Conservation (phyloP, 2,888 invertebrate genomes). For the Ashinkailepas kermadecensis region DNA sequence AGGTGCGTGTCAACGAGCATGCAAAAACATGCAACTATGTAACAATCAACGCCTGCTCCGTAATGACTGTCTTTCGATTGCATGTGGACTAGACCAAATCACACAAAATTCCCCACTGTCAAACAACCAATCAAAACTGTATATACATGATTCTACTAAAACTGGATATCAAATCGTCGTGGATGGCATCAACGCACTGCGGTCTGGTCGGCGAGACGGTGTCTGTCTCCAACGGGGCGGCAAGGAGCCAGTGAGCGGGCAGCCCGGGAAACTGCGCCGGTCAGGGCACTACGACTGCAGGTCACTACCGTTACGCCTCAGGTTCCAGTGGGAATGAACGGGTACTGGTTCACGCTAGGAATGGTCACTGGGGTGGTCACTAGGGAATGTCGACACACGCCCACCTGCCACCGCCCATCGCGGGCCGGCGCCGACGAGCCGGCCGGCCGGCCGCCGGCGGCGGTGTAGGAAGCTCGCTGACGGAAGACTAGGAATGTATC, state of each 20-base stretch:
- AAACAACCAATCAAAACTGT: not conserved
- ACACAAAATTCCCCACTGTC: not conserved
- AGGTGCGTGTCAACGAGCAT: not conserved
- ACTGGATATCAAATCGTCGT: not conserved
- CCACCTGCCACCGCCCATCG: not conserved
- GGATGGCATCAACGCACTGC: too few relatives aligned
- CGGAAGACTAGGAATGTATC: conserved; percentile 21
- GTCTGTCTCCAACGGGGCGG: too few relatives aligned
- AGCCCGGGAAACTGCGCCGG: not conserved
- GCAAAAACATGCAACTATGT: not conserved
- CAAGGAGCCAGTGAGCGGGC: not conserved
- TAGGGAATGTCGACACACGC: not conserved
- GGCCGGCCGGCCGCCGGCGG: not conserved
- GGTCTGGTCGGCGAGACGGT: too few relatives aligned
- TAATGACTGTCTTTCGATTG: conserved; percentile 6
- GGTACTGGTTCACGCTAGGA: not conserved
- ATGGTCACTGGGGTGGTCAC: not conserved
- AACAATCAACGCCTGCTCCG: not conserved
- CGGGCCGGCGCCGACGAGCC: too few relatives aligned
- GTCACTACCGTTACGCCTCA: not conserved
- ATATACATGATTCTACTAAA: not conserved
- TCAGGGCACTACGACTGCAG: not conserved
- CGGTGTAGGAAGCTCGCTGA: not conserved
- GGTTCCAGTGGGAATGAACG: not conserved
- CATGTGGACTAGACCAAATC: conserved; percentile 11